Evolutionary conservation across 2,888 invertebrate species (phyloP).

Genomic region (Lycocerus yunnanus): DNA sequence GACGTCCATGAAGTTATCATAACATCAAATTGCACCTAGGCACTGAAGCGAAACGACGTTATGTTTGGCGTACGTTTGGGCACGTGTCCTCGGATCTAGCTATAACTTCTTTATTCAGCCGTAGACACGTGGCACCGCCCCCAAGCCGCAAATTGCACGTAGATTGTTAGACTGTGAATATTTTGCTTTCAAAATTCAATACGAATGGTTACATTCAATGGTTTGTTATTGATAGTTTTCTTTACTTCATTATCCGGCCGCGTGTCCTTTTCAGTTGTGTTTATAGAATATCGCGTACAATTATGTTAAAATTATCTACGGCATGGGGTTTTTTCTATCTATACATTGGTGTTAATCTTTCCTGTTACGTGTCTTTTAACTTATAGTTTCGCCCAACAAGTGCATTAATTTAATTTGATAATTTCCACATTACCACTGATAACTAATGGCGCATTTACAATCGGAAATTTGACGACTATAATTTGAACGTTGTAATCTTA

Average conservation of each 20-base stretch:
- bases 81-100: conserved; percentile 51
- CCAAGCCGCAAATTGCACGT: conserved; percentile 55
- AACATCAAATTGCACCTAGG: conserved; percentile 43
- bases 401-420: conserved; percentile 6
- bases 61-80: conserved; percentile 42
- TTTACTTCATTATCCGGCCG: conserved; percentile 57
- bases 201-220: conserved; percentile 42
- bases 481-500: neutral
- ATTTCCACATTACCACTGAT: neutral
- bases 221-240: conserved; percentile 56
- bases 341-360: conserved; percentile 22
- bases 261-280: conserved; percentile 53
- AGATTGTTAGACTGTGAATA: conserved; percentile 45
- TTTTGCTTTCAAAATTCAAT: neutral
- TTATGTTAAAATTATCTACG: conserved; percentile 55
- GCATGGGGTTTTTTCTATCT: conserved; percentile 36
- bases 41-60: conserved; percentile 52
- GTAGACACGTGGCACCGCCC: conserved; percentile 56
- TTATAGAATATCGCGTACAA: conserved; percentile 50
- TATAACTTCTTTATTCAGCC: conserved; percentile 54
- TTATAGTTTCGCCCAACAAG: conserved; percentile 11
- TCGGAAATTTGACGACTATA: neutral
- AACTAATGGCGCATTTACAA: neutral
- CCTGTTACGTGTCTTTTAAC: conserved; percentile 5
- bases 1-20: conserved; percentile 29